A percentile compares a stretch with the other conserved stretches of the same genome.
phyloP scores from a whole-genome alignment of 2,113 vertebrate species.

The Hemibagrus wyckioides region DNA sequence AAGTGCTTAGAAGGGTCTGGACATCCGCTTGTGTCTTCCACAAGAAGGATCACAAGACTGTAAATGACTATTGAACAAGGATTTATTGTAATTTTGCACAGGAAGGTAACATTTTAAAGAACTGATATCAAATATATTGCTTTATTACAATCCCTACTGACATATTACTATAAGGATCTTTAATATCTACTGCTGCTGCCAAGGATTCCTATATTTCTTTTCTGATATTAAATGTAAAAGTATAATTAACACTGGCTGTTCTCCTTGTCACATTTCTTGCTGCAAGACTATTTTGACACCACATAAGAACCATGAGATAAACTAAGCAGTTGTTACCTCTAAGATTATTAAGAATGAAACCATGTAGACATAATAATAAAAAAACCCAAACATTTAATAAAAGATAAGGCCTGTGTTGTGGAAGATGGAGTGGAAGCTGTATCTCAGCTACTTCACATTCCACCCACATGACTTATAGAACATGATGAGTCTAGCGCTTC shows the following conservation, averaged over 20 bases:
- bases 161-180: background rate
- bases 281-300: too few relatives aligned
- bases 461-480: conserved; percentile 40
- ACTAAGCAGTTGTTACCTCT: background rate
- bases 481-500: conserved; percentile 46
- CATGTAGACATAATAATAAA: background rate
- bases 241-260: background rate
- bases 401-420: background rate
- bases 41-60: background rate
- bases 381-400: too few relatives aligned
- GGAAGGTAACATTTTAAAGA: background rate
- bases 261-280: too few relatives aligned
- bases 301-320: background rate
- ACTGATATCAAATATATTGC: background rate
- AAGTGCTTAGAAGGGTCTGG: background rate
- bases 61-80: background rate
- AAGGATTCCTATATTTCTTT: background rate
- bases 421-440: background rate
- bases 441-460: conserved; percentile 16
- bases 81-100: background rate
- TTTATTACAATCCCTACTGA: background rate
- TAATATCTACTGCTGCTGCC: background rate
- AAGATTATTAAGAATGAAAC: background rate
- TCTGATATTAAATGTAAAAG: too few relatives aligned
- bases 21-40: background rate